Evolutionary conservation across 2,113 vertebrate species (phyloP), one percentile per base, ranked within the genome.

Genomic region (Chroicocephalus ridibundus): DNA sequence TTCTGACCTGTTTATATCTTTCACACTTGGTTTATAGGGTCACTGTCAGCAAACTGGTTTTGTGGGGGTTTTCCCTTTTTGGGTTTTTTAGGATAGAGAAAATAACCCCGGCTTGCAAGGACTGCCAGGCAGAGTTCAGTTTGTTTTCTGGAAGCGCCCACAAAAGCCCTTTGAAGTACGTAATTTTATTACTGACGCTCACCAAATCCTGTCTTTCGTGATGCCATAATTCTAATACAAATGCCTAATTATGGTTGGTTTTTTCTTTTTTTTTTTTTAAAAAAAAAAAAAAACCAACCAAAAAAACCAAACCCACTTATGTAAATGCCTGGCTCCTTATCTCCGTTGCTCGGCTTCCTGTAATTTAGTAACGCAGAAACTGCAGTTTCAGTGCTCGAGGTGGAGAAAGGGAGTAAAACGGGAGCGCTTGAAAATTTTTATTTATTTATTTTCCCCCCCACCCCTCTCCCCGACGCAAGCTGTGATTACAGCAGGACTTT

Each of bases 341-440:
- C 96, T 97, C 42, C 52, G 9, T 27, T 13, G 13, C 95, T 96
- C 5, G 60, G 86, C 92, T 97, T 98, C 93, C 97, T 98, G 89
- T 91, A 72, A 92, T 95, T 90, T 87, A 93, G 72, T 49, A 75
- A 76, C 69, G 8, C 82, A 55, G 68, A 85, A 87, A 42, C 76
- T 51, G 74, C 85, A 36, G 55, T 60, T 77, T 47, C 84, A 15
- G 65, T 9, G 81, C 76, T 80, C 6, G 47, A 60, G 85, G 94
- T 95, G 93, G 79, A 74, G 85, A 78, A 78, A 55, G 84, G 49
- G 69, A 95, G 82, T 60, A 72, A 76, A 95, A 88, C 78, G 42
- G 97, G 91, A 95, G 94, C 96, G 8, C 96, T 96, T 34, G 70
- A 52, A 54, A 38, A 80, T 7, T 22, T n/a, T 74, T 90, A 24